These are phyloP conservation scores for Stenotaenia linearis DNA, from an alignment of 2,888 invertebrate species.

Conservation along the genomic window DNA sequence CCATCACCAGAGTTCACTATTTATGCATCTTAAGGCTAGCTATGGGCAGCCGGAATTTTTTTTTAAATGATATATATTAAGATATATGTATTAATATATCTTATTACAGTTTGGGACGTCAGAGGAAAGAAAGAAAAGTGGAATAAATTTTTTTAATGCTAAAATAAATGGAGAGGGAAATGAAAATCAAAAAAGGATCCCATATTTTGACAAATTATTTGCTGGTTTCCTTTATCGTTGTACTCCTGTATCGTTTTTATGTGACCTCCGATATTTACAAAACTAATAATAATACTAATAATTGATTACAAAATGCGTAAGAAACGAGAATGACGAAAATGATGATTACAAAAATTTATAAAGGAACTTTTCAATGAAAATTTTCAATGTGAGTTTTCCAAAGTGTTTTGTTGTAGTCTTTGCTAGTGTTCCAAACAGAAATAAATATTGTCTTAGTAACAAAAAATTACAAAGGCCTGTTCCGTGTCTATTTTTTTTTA, in stretches of 20 bases:
- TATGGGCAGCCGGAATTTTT: neutral
- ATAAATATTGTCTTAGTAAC: conserved; percentile 26
- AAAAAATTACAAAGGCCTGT: conserved; percentile 7
- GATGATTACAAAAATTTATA: conserved; percentile 16
- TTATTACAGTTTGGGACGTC: neutral
- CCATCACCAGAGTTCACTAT: conserved; percentile 20
- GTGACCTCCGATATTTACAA: conserved; percentile 16
- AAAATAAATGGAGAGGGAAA: neutral
- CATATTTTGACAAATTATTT: conserved; percentile 20
- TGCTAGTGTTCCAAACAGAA: conserved; percentile 26
- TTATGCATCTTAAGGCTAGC: conserved; percentile 12
- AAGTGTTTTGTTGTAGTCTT: conserved; percentile 26
- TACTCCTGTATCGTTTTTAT: conserved; percentile 24
- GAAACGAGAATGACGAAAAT: conserved; percentile 8
- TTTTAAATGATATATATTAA: neutral
- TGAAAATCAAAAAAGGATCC: conserved; percentile 19
- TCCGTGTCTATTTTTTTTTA: conserved; percentile 1
- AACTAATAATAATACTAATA: neutral
- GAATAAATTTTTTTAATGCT: neutral
- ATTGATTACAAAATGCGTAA: neutral
- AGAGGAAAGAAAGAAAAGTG: conserved; percentile 1
- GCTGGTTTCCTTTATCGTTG: conserved; percentile 23
- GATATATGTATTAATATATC: neutral
- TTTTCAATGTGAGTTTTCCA: conserved; percentile 7
- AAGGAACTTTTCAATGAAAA: conserved; percentile 17